phyloP scores from a whole-genome alignment of 2,113 vertebrate genomes.

The Trematomus loennbergii region DNA sequence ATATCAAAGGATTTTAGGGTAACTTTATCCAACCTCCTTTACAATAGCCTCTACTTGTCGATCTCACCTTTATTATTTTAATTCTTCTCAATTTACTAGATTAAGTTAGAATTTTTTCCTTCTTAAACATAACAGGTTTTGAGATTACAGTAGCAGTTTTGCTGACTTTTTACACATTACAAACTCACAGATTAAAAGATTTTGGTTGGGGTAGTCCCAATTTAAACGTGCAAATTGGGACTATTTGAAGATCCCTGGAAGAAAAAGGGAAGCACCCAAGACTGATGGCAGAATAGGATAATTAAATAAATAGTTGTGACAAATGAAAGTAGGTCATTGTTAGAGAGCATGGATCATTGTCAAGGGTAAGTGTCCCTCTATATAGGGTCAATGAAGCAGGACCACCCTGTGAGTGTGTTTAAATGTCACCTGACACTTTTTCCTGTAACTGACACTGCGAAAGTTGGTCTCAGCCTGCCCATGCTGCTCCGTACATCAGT shows the following conservation, averaged over 20 bases:
- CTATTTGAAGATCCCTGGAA: not conserved
- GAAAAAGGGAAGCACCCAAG: not conserved
- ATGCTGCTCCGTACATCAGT: not conserved
- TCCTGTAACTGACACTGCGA: constrained; percentile 19
- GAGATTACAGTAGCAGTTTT: too few relatives aligned
- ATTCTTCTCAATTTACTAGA: too few relatives aligned
- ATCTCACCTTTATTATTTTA: too few relatives aligned
- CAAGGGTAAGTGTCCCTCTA: constrained; percentile 12
- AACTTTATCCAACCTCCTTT: not conserved
- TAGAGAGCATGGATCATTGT: constrained; percentile 16
- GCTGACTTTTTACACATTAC: not conserved
- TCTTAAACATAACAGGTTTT: too few relatives aligned
- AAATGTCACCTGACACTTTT: constrained; percentile 37
- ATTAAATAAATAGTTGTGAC: not conserved
- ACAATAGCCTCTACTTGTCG: too few relatives aligned
- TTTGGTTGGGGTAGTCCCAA: not conserved
- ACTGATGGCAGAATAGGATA: not conserved
- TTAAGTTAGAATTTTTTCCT: too few relatives aligned
- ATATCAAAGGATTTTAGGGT: not conserved
- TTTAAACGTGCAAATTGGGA: not conserved
- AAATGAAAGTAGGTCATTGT: constrained; percentile 30
- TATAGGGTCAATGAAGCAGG: constrained; percentile 20
- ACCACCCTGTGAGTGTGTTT: constrained; percentile 7
- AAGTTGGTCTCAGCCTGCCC: not conserved
- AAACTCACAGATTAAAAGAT: not conserved